Base-by-base conservation (phyloP, 2,797 vertebrate species). In the Lycodopsis pacificus region DNA sequence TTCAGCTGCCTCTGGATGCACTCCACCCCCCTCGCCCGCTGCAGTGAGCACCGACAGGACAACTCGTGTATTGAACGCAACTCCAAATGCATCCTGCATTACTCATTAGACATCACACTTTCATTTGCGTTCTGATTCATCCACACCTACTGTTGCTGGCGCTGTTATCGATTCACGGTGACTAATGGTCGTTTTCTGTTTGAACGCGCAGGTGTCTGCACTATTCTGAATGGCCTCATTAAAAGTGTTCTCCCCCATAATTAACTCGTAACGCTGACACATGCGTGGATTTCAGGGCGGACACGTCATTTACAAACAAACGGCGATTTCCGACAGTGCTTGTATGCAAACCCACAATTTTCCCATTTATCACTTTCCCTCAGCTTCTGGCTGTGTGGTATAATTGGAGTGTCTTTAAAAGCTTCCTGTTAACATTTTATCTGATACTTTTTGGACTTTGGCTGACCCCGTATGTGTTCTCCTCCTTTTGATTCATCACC, bases 131-230 rank as follows among this genome's bases (percentile, higher is more conserved):
- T 84, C 71, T 74, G 71, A 88, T 86, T 87, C 68, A 79, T 81
- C 59, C 64, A 46, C 78, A 86, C 62, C 74, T 65, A 73, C 79
- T 64, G 2, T 7, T 20, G 4, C 68, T 42, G 58, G 71, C 5
- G 38, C 77, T 65, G 61, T 85, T 83, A 86, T 32, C 19, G 2
- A 76, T 79, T 80, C 79, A 62, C 63, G 62, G 49, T 79, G 77
- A 86, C 64, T 84, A 83, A 88, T 81, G 49, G 76, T 83, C 15
- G 58, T 88, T 87, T 89, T 86, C 86, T 86, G 69, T 88, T 65
- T 86, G 84, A 88, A 77, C 14, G 64, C 79, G 65, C 81, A 86
- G 84, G 87, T 88, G 82, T 83, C 76, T 76, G 76, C 44, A 5
- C 59, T 68, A 7, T 71, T 79, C 74, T 42, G 70, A 80, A 56